Evolutionary conservation across 2,888 invertebrate species (phyloP).

Genomic region (Eulithis testata): DNA sequence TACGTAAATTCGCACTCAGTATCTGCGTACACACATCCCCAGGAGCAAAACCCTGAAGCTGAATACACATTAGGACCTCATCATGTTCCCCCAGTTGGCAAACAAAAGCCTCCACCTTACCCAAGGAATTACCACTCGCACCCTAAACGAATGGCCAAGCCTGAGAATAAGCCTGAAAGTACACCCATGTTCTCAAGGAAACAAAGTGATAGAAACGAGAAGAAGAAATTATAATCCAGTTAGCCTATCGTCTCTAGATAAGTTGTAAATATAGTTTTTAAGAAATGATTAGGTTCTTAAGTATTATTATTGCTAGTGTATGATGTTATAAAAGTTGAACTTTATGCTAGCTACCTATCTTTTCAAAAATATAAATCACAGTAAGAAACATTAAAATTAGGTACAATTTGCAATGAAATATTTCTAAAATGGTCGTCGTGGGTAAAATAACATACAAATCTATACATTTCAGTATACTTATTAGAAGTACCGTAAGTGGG

Average conservation of each 20-base stretch:
- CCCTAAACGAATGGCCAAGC: constrained; percentile 70
- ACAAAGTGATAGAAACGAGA: constrained; percentile 54
- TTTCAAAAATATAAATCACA: too few relatives aligned
- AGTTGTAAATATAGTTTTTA: constrained; percentile 56
- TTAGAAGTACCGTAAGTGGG: neutral
- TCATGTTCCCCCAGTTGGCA: constrained; percentile 59
- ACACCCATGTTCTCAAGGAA: constrained; percentile 49
- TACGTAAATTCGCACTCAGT: constrained; percentile 74
- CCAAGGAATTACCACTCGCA: constrained; percentile 74
- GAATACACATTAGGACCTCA: constrained; percentile 64
- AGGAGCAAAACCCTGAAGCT: constrained; percentile 60
- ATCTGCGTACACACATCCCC: constrained; percentile 56
- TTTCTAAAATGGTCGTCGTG: too few relatives aligned
- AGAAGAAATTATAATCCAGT: constrained; percentile 55
- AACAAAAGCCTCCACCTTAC: constrained; percentile 63
- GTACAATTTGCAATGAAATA: too few relatives aligned
- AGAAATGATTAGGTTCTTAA: constrained; percentile 27
- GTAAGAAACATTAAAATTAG: too few relatives aligned
- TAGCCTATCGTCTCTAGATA: constrained; percentile 28
- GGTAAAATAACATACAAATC: too few relatives aligned
- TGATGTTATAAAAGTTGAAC: neutral
- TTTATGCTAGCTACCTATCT: neutral
- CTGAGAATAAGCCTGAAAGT: constrained; percentile 55
- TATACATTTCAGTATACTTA: neutral
- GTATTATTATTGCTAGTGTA: constrained; percentile 29